Conservation (phyloP, 2,797 vertebrate genomes). For the Pseudopleuronectes americanus region DNA sequence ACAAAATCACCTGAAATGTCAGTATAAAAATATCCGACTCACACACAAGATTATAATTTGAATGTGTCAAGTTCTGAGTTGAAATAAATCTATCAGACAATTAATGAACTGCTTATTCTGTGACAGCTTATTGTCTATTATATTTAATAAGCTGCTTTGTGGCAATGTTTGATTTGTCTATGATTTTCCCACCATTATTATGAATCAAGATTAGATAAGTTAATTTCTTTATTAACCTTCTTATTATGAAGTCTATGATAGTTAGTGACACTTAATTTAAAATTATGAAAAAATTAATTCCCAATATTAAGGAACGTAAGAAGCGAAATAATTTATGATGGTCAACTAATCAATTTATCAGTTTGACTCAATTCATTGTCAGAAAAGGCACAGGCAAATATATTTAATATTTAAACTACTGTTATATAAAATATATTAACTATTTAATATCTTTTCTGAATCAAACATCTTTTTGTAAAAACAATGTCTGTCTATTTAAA, state of each 20-base stretch:
- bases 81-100: too few relatives aligned
- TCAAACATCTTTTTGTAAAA: too few relatives aligned
- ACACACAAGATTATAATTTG: too few relatives aligned
- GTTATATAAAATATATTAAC: background rate
- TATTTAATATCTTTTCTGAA: too few relatives aligned
- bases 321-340: background rate
- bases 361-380: background rate
- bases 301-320: background rate
- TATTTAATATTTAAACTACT: background rate
- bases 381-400: background rate
- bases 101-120: too few relatives aligned
- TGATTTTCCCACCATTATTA: background rate
- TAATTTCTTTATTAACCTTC: background rate
- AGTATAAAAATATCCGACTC: too few relatives aligned
- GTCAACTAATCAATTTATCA: background rate
- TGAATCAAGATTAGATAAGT: background rate
- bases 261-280: background rate
- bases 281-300: background rate
- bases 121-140: too few relatives aligned
- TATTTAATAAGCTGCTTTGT: background rate
- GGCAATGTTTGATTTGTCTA: background rate
- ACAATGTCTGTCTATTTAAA: too few relatives aligned
- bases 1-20: too few relatives aligned
- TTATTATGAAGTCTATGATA: background rate
- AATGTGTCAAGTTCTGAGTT: too few relatives aligned